Base-by-base conservation (phyloP, 1,140 invertebrate species). In the Campoletis sonorensis region DNA sequence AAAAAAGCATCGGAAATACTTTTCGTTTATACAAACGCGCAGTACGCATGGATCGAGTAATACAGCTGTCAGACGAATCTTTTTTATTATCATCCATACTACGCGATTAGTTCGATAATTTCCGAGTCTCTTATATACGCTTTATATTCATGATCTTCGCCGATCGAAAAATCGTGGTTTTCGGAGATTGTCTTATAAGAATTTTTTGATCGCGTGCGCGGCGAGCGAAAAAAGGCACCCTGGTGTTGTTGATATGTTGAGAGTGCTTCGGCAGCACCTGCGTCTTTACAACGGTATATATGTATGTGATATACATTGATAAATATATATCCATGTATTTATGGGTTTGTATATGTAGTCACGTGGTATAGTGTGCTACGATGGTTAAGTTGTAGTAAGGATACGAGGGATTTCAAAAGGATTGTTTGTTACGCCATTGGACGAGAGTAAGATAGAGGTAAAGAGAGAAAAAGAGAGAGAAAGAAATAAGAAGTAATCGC, bases 391-490 rank as follows among this genome's bases (percentile, higher is more conserved):
- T 64, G 64, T 77, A 77, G 51, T 33, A 54, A 77, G 73, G 73
- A 77, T 49, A 49, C 26, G 30, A 64, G 16, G 61, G 73, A 54
- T 18, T 54, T 64, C 61, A 27, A 77, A 77, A 75, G 73, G 73
- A 54, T 77, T 54, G 73, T 64, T 77, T 30, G 51, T 77, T 77
- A 77, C 73, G 73, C 73, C 73, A 77, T 77, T 77, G 73, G 73
- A 77, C 4, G 23, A 23, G 61, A 64, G 61, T n/a, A 21, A 27
- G 26, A 64, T 64, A 33, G 26, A 10, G 54, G 16, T 4, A 58
- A 58, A 58, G 21, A 58, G 54, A 21, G 11, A 21, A 58, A 58
- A n/a, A 8, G 54, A n/a, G 54, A 23, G 49, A 67, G 58, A 26
- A 18, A 64, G 30, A 37, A 51, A 67, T n/a, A 51, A 64, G 40